A percentile compares a stretch with the other conserved stretches of the same genome.
These are phyloP conservation scores for Drosophila mimetica DNA, from an alignment of 2,888 invertebrate species.

Conservation along the genomic window DNA sequence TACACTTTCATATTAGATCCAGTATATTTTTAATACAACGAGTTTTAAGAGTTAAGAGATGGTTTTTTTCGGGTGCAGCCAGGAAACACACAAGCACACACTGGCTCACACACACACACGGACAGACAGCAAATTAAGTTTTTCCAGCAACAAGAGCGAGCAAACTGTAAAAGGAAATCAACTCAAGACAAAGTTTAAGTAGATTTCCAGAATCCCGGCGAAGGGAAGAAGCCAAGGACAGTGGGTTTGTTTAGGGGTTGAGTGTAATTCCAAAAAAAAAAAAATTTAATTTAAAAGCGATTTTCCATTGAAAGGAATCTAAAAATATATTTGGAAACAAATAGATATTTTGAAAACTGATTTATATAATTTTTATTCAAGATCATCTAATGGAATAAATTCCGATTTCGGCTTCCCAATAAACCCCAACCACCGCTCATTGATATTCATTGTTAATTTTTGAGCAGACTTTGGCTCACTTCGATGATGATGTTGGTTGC, in stretches of 20 bases:
- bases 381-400: too few relatives aligned
- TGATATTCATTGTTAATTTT: constrained; percentile 22
- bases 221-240: constrained; percentile 15
- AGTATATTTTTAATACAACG: too few relatives aligned
- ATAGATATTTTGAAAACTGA: too few relatives aligned
- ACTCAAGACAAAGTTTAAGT: constrained; percentile 54
- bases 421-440: constrained; percentile 12
- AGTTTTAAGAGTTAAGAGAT: too few relatives aligned
- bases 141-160: constrained; percentile 18
- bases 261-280: background rate
- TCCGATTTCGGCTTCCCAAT: too few relatives aligned
- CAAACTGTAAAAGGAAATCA: constrained; percentile 53
- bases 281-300: too few relatives aligned
- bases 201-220: constrained; percentile 17
- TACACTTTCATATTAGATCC: too few relatives aligned
- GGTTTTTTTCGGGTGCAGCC: too few relatives aligned
- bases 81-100: constrained; percentile 9
- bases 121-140: constrained; percentile 63
- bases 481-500: constrained; percentile 5
- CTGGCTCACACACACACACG: constrained; percentile 19
- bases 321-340: too few relatives aligned
- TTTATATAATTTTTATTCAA: too few relatives aligned
- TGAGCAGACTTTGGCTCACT: background rate
- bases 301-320: too few relatives aligned
- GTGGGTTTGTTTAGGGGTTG: constrained; percentile 1